Percentiles rank a stretch among this genome's conserved stretches.
These are phyloP conservation scores for Odontothrips loti DNA, from an alignment of 2,888 invertebrate genomes.

Conservation along the genomic window DNA sequence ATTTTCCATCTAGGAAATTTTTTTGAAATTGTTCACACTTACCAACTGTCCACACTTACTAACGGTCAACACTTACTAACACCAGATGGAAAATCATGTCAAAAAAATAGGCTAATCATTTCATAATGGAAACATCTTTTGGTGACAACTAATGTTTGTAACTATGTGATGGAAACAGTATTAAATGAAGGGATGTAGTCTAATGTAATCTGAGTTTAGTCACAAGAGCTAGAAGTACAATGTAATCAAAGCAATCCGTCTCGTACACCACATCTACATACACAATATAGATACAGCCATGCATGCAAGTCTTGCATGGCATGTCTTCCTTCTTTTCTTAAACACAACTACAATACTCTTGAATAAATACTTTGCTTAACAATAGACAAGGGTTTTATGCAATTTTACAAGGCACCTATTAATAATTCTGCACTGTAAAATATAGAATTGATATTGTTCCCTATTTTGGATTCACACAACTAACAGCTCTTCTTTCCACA, in stretches of 20 bases:
- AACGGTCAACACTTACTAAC: background rate
- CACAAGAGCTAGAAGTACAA: background rate
- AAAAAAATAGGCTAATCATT: conserved; percentile 2
- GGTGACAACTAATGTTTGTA: background rate
- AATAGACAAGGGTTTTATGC: conserved; percentile 12
- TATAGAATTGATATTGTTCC: conserved; percentile 27
- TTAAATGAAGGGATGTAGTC: background rate
- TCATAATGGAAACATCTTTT: background rate
- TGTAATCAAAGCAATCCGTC: background rate
- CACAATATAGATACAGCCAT: conserved; percentile 1
- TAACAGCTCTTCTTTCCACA: background rate
- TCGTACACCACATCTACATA: background rate
- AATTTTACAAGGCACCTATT: conserved; percentile 23
- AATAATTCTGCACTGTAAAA: conserved; percentile 18
- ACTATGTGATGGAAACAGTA: background rate
- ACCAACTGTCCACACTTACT: too few relatives aligned
- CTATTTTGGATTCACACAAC: conserved; percentile 25
- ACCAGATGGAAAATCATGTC: background rate
- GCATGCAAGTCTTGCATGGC: background rate
- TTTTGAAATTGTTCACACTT: background rate
- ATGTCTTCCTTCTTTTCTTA: background rate
- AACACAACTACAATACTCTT: background rate
- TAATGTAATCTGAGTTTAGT: background rate
- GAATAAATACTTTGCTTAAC: conserved; percentile 4
- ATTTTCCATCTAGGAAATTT: background rate